Percentiles rank a stretch among this genome's conserved stretches.
Conservation (phyloP, 2,888 invertebrate species). For the Mallateleia sp. region DNA sequence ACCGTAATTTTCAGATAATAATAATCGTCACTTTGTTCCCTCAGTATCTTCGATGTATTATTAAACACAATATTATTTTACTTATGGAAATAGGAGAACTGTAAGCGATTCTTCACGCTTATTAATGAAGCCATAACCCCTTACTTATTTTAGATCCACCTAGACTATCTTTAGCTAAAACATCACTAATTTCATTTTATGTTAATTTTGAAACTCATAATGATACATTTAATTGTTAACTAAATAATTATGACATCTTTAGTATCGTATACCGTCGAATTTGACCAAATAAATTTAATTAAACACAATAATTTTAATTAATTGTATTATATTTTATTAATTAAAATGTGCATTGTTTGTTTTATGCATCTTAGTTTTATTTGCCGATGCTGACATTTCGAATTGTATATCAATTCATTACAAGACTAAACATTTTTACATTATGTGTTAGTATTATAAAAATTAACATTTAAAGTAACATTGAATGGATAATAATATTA, state of each 20-base stretch:
- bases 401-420: too few relatives aligned
- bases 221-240: background rate
- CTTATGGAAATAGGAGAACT: conserved; percentile 29
- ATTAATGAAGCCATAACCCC: conserved; percentile 59
- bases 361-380: too few relatives aligned
- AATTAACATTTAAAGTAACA: too few relatives aligned
- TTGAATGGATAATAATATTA: too few relatives aligned
- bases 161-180: conserved; percentile 14
- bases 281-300: too few relatives aligned
- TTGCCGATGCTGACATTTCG: too few relatives aligned
- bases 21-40: background rate
- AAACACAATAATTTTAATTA: too few relatives aligned
- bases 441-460: too few relatives aligned
- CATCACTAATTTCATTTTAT: background rate
- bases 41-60: background rate
- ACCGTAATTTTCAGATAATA: background rate
- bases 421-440: too few relatives aligned
- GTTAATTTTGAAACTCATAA: background rate
- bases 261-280: too few relatives aligned
- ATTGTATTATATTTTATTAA: too few relatives aligned
- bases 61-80: conserved; percentile 28
- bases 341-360: too few relatives aligned
- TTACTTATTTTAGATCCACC: conserved; percentile 24
- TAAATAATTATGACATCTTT: background rate
- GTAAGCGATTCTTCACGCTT: conserved; percentile 39